Percentiles rank a stretch among this genome's conserved stretches.
Conservation (phyloP, 37 sponge, comb jelly and placozoan species). For the Eunapius fragilis region DNA sequence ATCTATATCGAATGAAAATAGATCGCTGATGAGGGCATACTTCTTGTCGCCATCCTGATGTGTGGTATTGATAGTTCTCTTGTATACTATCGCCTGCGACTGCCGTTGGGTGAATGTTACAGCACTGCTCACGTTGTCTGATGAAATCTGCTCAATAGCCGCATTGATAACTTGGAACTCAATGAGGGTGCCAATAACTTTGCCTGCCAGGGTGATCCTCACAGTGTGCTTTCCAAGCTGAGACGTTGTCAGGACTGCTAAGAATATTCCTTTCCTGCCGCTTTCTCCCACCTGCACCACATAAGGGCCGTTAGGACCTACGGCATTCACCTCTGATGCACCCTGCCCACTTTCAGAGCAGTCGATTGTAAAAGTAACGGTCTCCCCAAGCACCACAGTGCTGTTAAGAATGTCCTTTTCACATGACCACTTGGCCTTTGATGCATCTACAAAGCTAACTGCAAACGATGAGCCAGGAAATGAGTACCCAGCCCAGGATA, state of each 20-base stretch:
- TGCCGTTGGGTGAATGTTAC: not conserved
- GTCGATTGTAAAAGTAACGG: conserved; percentile 20
- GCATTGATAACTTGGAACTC: conserved; percentile 54
- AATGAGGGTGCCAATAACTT: conserved; percentile 58
- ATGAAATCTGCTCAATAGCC: conserved; percentile 19
- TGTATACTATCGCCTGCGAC: not conserved
- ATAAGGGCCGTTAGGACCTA: conserved; percentile 44
- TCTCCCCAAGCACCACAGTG: conserved; percentile 41
- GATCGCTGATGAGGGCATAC: conserved; percentile 62
- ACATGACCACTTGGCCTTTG: conserved; percentile 42
- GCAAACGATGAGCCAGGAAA: conserved; percentile 34
- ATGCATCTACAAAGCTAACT: conserved; percentile 50
- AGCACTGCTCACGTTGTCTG: not conserved
- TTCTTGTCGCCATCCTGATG: conserved; percentile 31
- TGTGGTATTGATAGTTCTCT: conserved; percentile 18
- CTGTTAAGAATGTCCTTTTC: not conserved
- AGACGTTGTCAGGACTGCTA: conserved; percentile 61
- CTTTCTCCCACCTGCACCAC: conserved; percentile 21
- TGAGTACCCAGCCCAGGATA: conserved; percentile 61
- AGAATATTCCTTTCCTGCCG: conserved; percentile 63
- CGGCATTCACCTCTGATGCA: conserved; percentile 50
- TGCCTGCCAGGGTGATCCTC: conserved; percentile 62
- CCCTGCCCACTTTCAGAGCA: conserved; percentile 50
- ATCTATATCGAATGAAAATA: conserved; percentile 48
- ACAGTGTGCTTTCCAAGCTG: conserved; percentile 79